Base-by-base conservation (phyloP, 2,888 invertebrate species). In the Xestoiulus laeticollis region DNA sequence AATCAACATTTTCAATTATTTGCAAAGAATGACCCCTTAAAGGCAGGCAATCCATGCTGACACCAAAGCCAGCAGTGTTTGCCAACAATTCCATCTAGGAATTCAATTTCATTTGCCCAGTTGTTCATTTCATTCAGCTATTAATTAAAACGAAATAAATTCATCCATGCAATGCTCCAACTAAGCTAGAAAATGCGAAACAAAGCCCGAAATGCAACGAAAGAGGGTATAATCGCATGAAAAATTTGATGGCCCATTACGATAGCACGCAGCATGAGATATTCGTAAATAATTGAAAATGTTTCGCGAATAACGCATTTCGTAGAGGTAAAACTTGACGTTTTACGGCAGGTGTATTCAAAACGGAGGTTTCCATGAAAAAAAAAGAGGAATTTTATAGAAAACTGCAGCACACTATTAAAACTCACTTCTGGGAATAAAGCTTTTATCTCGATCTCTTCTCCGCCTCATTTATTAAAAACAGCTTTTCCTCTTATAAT, bases 211-310 rank as follows among this genome's bases (percentile, higher is more conserved):
- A 68, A 19, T 5, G n/a, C 1, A 3, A 16, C 2, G 16, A 6
- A 59, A n/a, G 59, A n/a, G 19, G 59, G 1, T 59, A 59, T 78
- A 30, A 26, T 78, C 26, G 14, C 78, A 30, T 78, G 30, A 78
- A 78, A 78, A 78, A 78, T 78, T 22, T 78, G 78, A 78, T 78
- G 78, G 78, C 16, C 78, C 78, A 78, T 78, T 78, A 78, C 30
- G 78, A 78, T 78, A 12, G 0, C 12, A 26, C 26, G 68, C 68
- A 68, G 68, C 22, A 68, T 26, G 22, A 22, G n/a, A 22, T 10
- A 22, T 2, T 68, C 68, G 22, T 68, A 68, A 68, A 68, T 68
- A 68, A 68, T 68, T 68, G 68, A 68, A 26, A 68, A 68, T 68
- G 22, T 68, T 68, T 22, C 10, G 22, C 10, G 22, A 26, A 68